Evolutionary conservation across 2,113 vertebrate species (phyloP), one percentile per base, ranked within the genome.

Genomic region (Chelonoidis abingdonii): DNA sequence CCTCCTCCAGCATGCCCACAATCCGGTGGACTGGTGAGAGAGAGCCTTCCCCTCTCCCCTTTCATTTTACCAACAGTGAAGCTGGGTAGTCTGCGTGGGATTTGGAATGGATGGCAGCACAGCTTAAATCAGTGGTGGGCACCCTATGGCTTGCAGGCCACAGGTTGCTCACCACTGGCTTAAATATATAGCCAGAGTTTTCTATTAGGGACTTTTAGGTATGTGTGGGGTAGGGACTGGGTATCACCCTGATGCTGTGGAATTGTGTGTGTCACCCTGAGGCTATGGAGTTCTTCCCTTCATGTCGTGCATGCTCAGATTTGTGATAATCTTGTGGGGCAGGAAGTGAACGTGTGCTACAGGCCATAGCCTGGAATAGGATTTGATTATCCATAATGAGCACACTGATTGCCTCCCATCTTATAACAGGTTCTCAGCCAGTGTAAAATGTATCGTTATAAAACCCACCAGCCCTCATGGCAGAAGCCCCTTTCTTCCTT

Each of bases 11-110:
- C 99, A 99, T 4, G 99, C 99, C n/a, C 98, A 99, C 97, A 99
- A 99, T 95, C 99, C 99, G 0, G 99, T 99, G 72, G 99, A 99
- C 90, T 99, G 99, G 99, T 99, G 97, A 99, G 98, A 59, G 27
- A 0, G 0, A 24, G 4, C 1, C 6, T n/a, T 85, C 22, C 4
- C 11, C 24, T 22, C 52, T 10, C 50, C 50, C 21, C 27, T 49
- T 29, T n/a, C 44, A 17, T 25, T 89, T 29, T 49, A 14, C 22
- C 38, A 11, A 12, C 41, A 12, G 35, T 38, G 27, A 76, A 54
- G 49, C 81, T 54, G 59, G 25, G 62, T n/a, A 41, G 27, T 25
- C 41, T 69, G 21, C 2, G 1, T 24, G 24, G 56, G 50, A 6
- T 24, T 1, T 24, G 24, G 72, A 41, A 6, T 24, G 53, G 52